Conservation (phyloP, 1,140 invertebrate genomes). For the Drosophila gunungcola region DNA sequence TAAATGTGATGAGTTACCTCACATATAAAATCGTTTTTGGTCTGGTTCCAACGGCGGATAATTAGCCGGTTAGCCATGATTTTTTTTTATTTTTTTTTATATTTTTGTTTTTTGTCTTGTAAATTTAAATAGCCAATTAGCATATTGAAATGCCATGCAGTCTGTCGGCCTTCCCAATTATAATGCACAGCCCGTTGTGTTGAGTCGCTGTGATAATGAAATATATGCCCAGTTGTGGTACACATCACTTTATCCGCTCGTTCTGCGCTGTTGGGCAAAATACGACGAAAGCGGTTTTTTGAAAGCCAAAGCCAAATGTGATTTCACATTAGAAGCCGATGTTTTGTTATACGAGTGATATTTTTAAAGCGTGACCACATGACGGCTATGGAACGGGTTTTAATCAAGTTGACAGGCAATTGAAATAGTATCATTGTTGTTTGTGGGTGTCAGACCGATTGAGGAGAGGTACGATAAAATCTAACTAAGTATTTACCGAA, state of each 20-base stretch:
- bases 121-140: conserved; percentile 71
- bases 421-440: conserved; percentile 22
- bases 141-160: conserved; percentile 67
- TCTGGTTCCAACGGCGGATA: conserved; percentile 40
- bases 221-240: conserved; percentile 55
- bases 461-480: not conserved
- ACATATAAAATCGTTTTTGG: conserved; percentile 2
- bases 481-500: too few species aligned
- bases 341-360: conserved; percentile 49
- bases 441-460: conserved; percentile 5
- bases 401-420: conserved; percentile 27
- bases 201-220: conserved; percentile 43
- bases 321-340: conserved; percentile 48
- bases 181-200: conserved; percentile 63
- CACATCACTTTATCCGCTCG: conserved; percentile 45
- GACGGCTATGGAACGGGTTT: conserved; percentile 44
- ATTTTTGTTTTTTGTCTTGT: conserved; percentile 14
- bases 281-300: conserved; percentile 23
- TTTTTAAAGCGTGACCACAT: conserved; percentile 81
- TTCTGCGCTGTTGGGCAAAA: conserved; percentile 49
- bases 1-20: not conserved
- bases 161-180: conserved; percentile 51
- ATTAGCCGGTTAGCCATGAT: conserved; percentile 31
- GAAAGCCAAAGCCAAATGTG: conserved; percentile 23
- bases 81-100: conserved; percentile 6